Conservation (phyloP, 2,113 vertebrate species). For the Oenanthe oenanthe region DNA sequence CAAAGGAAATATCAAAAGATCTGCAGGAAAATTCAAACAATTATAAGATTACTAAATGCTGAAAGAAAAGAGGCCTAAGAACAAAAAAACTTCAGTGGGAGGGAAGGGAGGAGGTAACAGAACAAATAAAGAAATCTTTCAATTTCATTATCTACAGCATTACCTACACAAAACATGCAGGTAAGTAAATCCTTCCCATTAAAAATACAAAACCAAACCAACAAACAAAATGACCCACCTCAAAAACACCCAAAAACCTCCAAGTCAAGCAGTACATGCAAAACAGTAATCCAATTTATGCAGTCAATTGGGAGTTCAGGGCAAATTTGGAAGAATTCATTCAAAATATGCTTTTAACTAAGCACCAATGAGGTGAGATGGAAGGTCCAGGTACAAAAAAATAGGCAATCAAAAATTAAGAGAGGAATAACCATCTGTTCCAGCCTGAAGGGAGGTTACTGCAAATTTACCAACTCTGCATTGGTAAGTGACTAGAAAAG, state of each 20-base stretch:
- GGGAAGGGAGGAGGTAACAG: rapidly evolving
- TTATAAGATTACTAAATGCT: not conserved
- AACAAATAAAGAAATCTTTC: not conserved
- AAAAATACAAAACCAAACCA: not conserved
- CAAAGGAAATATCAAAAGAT: not conserved
- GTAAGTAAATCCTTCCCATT: not conserved
- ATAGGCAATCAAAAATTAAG: not conserved
- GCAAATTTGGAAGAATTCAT: not conserved
- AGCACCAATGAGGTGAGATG: not conserved
- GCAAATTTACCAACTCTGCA: not conserved
- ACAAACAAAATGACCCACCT: not conserved
- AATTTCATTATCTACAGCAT: not conserved
- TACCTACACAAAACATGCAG: not conserved
- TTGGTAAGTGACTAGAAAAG: not conserved
- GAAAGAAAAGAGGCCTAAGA: not conserved
- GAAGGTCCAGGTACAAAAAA: not conserved
- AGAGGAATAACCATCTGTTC: not conserved
- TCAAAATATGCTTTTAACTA: not conserved
- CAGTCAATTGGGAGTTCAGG: not conserved
- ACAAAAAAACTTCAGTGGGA: not conserved
- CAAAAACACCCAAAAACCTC: not conserved
- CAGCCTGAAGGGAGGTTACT: not conserved
- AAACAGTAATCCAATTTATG: not conserved
- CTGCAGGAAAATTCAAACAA: not conserved
- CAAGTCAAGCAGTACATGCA: not conserved